Conservation (phyloP, 2,888 invertebrate species). For the Melinaea marsaeus region DNA sequence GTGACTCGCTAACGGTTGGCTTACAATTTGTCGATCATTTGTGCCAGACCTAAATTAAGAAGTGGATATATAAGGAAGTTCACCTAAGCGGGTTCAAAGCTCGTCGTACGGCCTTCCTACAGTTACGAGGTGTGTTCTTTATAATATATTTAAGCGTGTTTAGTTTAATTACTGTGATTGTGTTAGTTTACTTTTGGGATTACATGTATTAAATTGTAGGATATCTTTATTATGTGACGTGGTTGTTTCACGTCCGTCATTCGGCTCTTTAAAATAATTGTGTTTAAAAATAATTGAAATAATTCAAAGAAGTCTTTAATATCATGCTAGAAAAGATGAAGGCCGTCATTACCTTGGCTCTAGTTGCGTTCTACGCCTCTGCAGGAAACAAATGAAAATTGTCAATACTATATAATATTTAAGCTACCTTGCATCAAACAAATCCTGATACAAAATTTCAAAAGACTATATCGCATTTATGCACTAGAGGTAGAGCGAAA, state of each 20-base stretch:
- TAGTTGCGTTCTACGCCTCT: conserved; percentile 31
- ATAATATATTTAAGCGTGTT: conserved; percentile 7
- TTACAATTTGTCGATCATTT: conserved; percentile 5
- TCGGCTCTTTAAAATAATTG: not conserved
- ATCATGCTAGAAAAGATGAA: conserved; percentile 29
- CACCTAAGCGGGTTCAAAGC: conserved; percentile 25
- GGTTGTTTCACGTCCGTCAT: too few relatives aligned
- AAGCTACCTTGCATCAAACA: conserved; percentile 31
- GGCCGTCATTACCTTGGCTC: conserved; percentile 30
- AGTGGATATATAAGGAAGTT: conserved; percentile 18
- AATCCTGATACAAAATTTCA: conserved; percentile 26
- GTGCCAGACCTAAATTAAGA: conserved; percentile 27
- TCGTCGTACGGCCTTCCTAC: conserved; percentile 16
- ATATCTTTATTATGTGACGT: not conserved
- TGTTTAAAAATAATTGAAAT: conserved; percentile 4
- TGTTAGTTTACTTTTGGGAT: conserved; percentile 3
- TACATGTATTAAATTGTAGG: not conserved
- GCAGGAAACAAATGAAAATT: conserved; percentile 31
- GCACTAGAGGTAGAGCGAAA: conserved; percentile 32
- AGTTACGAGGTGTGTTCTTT: not conserved
- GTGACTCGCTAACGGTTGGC: conserved; percentile 2
- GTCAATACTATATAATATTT: conserved; percentile 29
- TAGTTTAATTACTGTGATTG: not conserved
- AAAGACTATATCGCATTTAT: conserved; percentile 30
- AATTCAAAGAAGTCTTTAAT: conserved; percentile 8